Evolutionary conservation across 1,140 invertebrate genomes (phyloP), one percentile per base, ranked within the genome.

Genomic region (Mycetomoellerius zeteki): DNA sequence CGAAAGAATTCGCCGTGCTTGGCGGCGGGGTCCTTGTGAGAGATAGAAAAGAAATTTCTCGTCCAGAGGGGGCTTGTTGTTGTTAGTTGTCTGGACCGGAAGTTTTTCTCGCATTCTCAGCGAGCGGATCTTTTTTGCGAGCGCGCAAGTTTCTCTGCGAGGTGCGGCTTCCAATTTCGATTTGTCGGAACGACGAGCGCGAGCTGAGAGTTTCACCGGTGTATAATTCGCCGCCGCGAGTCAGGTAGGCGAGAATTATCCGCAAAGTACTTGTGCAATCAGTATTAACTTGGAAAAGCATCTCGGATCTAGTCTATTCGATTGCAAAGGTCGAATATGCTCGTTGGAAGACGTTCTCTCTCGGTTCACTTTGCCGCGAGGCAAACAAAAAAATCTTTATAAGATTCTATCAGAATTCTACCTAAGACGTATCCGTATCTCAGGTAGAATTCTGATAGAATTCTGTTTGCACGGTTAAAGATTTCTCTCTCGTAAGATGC

Each of bases 41-140:
- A 24, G 24, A 8, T 71, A 37, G 16, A 84, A 85, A 69, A 47
- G 50, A 77, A 72, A 77, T 37, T 54, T 72, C 33, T 30, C 16
- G 72, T 71, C 47, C 58, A 37, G 84, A 64, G 62, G 73, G 62
- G 77, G 71, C 69, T 81, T 37, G 64, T 65, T 16, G 52, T 54
- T 85, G 64, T 89, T 89, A 85, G 71, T 82, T 65, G 85, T 71
- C 65, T 86, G 88, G 73, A 54, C 71, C 88, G 84, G 88, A 89
- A 89, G 88, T 89, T 76, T 65, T n/a, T 24, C 82, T 64, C 69
- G 24, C 54, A 71, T 60, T 50, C 33, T 69, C 65, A 50, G 21
- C 43, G 50, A 58, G 71, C 54, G 24, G 37, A 30, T 30, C 52
- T 21, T 50, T 50, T 60, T 84, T 60, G 37, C 67, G 24, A 33